Percentiles rank a stretch among this genome's conserved stretches.
phyloP scores from a whole-genome alignment of 1,140 invertebrate genomes.

The Drosophila asahinai region DNA sequence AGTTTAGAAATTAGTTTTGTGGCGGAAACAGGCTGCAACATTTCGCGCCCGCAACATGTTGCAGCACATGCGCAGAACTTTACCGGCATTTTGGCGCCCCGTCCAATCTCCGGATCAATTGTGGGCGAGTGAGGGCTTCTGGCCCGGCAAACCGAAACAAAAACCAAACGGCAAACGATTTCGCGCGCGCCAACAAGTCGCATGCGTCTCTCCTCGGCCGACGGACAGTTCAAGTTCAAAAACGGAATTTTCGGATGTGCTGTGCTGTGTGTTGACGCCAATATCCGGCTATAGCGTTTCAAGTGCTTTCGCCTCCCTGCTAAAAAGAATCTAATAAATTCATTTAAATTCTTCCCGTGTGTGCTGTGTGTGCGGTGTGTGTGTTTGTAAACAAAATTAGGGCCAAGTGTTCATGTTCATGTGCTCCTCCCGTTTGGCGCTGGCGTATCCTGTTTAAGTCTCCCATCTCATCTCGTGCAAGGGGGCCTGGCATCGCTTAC shows the following conservation, averaged over 20 bases:
- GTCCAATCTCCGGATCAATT: slow-evolving; percentile 33
- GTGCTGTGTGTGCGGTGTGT: slow-evolving; percentile 17
- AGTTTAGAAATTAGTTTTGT: too few species aligned
- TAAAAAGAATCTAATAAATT: slow-evolving; percentile 51
- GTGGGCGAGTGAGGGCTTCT: slow-evolving; percentile 38
- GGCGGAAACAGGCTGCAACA: slow-evolving; percentile 3
- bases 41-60: slow-evolving; percentile 15
- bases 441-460: slow-evolving; percentile 52
- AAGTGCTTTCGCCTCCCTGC: slow-evolving; percentile 40
- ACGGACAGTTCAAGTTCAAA: slow-evolving; percentile 57
- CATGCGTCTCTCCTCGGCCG: slow-evolving; percentile 55
- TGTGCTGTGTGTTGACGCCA: slow-evolving; percentile 60
- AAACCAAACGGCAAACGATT: slow-evolving; percentile 49
- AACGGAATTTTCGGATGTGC: slow-evolving; percentile 35
- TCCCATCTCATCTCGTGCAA: slow-evolving; percentile 9
- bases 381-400: slow-evolving; percentile 64
- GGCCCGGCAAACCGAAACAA: slow-evolving; percentile 19
- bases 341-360: slow-evolving; percentile 19
- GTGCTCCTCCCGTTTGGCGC: slow-evolving; percentile 27
- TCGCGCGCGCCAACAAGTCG: slow-evolving; percentile 77
- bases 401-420: slow-evolving; percentile 46
- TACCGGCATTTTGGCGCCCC: slow-evolving; percentile 59
- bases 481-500: slow-evolving; percentile 13
- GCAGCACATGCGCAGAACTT: slow-evolving; percentile 46
- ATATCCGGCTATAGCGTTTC: slow-evolving; percentile 59